Base-by-base conservation (phyloP, 2,888 invertebrate species). In the Charanyca ferruginea region DNA sequence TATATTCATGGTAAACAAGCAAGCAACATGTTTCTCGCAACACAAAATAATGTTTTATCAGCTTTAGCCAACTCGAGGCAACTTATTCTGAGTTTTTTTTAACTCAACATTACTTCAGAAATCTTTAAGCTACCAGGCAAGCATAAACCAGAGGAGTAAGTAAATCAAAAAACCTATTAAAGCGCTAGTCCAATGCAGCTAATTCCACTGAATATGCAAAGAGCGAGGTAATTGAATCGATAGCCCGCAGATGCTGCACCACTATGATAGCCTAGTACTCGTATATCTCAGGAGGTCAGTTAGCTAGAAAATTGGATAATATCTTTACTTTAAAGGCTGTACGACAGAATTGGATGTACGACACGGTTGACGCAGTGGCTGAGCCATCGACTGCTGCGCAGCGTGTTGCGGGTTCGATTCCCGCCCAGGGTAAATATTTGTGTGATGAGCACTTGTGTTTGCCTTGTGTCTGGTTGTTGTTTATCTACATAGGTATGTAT, bases 221-320 rank as follows among this genome's bases (percentile, higher is more conserved):
- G 41, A 42, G 52, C 49, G 38, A 54, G 53, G 63, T 75, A 79
- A 79, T 79, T 66, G 76, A 77, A 79, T 77, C 70, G 70, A 77
- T 77, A 70, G 45, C 32, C 32, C 23, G 25, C 69, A 79, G 69
- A 74, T 74, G 69, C 58, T 68, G 51, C 73, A 51, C 8, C 13
- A 52, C 57, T 65, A 57, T 73, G 65, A 38, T 22, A 32, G 4
- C 77, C 77, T 72, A n/a, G 73, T 72, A 75, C 63, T 61, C 8
- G 44, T 44, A 71, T 22, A 59, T 55, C 59, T 66, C 6, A 65
- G 18, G 53, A 45, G 53, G 48, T 58, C 61, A 72, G 38, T 57
- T 57, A 16, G 23, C 47, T 57, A n/a, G 22, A 22, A 45, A 49
- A 60, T 54, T 60, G 47, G 45, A 58, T 58, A n/a, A 58, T 60